Evolutionary conservation across 2,113 vertebrate genomes (phyloP).

Genomic region (Ceuthmochares aereus): DNA sequence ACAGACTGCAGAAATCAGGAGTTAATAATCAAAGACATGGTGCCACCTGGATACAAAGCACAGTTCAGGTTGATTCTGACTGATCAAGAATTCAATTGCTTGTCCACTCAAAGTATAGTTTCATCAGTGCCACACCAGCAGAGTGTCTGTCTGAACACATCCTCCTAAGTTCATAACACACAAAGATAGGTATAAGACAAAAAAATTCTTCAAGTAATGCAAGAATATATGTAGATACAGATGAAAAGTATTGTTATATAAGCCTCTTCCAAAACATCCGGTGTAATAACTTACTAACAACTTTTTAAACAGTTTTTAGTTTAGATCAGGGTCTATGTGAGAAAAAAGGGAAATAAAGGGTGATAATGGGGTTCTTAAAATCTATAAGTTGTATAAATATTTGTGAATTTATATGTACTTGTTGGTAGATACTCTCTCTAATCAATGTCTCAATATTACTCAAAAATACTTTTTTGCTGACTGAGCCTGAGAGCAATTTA

Average conservation of each 20-base stretch:
- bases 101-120: neutral
- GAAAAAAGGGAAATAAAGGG: neutral
- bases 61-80: neutral
- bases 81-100: neutral
- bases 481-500: neutral
- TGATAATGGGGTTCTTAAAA: neutral
- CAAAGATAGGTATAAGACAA: neutral
- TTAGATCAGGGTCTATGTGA: rapidly evolving
- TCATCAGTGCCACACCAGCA: neutral
- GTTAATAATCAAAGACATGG: neutral
- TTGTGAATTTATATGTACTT: neutral
- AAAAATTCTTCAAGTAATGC: neutral
- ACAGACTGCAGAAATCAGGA: neutral
- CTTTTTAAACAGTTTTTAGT: neutral
- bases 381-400: neutral
- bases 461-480: neutral
- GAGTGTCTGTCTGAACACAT: neutral
- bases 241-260: neutral
- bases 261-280: neutral
- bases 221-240: neutral
- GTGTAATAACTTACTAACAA: neutral
- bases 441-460: neutral
- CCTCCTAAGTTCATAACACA: neutral
- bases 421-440: neutral
- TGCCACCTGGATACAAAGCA: neutral